phyloP scores from a whole-genome alignment of 64 coral and sea anemone genomes.

The Montipora efflorescens region DNA sequence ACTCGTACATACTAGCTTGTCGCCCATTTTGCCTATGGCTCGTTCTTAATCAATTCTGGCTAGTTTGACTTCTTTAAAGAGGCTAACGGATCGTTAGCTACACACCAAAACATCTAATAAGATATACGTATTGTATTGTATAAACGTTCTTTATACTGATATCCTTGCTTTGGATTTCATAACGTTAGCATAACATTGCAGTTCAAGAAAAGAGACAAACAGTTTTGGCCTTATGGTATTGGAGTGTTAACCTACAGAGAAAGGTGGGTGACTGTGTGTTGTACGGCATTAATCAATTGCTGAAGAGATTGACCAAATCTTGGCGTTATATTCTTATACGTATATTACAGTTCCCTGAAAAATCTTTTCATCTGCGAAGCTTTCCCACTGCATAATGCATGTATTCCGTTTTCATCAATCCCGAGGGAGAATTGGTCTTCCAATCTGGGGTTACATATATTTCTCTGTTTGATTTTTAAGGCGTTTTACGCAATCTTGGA shows the following conservation, averaged over 20 bases:
- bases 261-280: conserved; percentile 25
- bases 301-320: no score
- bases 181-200: conserved; percentile 10
- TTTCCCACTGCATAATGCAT: background rate
- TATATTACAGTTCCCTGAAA: no score
- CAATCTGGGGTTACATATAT: background rate
- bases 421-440: background rate
- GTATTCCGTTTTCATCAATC: background rate
- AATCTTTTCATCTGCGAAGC: no score
- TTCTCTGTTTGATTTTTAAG: conserved; percentile 27
- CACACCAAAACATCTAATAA: no score
- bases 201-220: conserved; percentile 57
- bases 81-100: no score
- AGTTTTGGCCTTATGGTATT: conserved; percentile 65
- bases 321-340: no score
- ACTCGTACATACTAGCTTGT: no score
- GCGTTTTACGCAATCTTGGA: conserved; percentile 50
- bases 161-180: background rate
- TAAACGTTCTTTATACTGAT: background rate
- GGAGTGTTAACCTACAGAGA: conserved; percentile 62
- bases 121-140: background rate
- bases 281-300: no score
- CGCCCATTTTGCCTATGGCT: no score
- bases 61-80: no score
- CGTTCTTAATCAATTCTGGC: no score